Evolutionary conservation across 1,140 invertebrate species (phyloP).

Genomic region (Ips nitidus): DNA sequence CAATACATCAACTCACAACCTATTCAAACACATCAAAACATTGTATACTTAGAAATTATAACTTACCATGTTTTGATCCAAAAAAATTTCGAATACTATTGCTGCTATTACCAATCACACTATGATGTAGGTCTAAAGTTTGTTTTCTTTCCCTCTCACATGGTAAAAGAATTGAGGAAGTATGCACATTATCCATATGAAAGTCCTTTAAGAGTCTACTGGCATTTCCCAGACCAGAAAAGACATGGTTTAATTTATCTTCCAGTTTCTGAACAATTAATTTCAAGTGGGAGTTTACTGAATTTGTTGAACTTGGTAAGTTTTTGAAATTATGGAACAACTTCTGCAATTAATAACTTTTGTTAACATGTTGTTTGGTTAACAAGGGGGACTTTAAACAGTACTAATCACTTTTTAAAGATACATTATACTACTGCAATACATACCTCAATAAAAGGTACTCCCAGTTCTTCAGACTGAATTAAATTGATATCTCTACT

Average conservation of each 20-base stretch:
- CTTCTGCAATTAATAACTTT: constrained; percentile 48
- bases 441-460: constrained; percentile 60
- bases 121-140: constrained; percentile 10
- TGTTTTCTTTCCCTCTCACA: constrained; percentile 40
- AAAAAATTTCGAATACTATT: constrained; percentile 30
- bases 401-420: too few species aligned
- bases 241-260: constrained; percentile 52
- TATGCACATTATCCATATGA: constrained; percentile 39
- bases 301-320: constrained; percentile 37
- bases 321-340: constrained; percentile 55
- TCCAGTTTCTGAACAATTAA: constrained; percentile 52
- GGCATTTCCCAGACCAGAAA: constrained; percentile 48
- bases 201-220: constrained; percentile 48
- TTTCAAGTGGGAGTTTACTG: constrained; percentile 48
- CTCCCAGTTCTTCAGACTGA: constrained; percentile 59
- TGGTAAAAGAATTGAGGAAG: constrained; percentile 35
- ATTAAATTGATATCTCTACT: constrained; percentile 24
- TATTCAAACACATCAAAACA: too few species aligned
- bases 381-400: too few species aligned
- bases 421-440: background rate
- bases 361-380: too few species aligned
- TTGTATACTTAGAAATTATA: background rate
- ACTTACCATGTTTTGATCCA: constrained; percentile 39
- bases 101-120: constrained; percentile 27
- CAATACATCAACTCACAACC: too few species aligned